Percentiles rank a stretch among this genome's conserved stretches.
Evolutionary conservation across 1,140 invertebrate species (phyloP).

Genomic region (Trachymyrmex septentrionalis): DNA sequence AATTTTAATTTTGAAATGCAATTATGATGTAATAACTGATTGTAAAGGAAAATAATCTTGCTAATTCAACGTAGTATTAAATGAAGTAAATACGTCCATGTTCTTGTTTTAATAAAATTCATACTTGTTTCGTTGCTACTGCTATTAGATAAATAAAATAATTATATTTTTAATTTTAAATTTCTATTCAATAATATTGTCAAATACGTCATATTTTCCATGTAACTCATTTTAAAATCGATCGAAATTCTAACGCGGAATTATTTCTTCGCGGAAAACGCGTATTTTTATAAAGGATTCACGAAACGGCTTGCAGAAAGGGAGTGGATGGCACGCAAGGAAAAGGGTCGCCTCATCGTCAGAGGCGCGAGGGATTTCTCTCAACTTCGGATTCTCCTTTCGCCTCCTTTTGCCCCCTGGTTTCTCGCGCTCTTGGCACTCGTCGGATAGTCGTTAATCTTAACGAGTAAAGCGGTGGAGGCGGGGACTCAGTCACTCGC

Average conservation of each 20-base stretch:
- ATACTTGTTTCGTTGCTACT: no score
- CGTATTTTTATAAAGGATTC: conserved; percentile 25
- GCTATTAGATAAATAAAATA: no score
- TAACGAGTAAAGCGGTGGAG: conserved; percentile 63
- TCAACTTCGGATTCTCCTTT: conserved; percentile 39
- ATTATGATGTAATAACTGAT: no score
- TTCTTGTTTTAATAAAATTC: no score
- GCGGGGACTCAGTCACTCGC: conserved; percentile 36
- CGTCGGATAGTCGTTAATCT: conserved; percentile 71
- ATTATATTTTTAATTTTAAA: no score
- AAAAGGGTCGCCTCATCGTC: background rate
- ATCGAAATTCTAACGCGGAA: background rate
- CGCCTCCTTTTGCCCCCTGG: conserved; percentile 24
- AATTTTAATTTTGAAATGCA: no score
- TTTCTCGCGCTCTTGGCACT: conserved; percentile 50
- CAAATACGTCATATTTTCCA: no score
- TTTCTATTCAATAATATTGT: no score
- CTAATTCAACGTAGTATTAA: no score
- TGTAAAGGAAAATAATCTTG: no score
- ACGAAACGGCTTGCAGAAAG: background rate
- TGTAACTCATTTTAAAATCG: background rate
- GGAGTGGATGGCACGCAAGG: no score
- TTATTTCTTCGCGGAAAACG: conserved; percentile 8
- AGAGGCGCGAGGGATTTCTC: conserved; percentile 11
- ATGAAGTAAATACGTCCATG: no score